phyloP scores from a whole-genome alignment of 2,888 invertebrate genomes.

The Drosophila anceps region DNA sequence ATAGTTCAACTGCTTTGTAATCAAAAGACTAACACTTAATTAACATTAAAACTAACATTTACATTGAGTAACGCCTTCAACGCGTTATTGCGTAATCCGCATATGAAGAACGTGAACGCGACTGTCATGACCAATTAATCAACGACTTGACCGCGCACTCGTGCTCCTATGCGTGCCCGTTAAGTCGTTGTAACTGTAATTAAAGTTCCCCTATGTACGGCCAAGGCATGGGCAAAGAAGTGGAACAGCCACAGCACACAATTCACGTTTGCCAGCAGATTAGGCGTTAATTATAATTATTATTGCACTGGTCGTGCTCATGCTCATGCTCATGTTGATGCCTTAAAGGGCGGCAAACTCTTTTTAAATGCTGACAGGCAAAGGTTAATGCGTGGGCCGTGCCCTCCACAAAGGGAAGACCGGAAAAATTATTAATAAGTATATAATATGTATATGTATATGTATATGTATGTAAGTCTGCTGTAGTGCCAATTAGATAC shows the following conservation, averaged over 20 bases:
- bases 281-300: conserved; percentile 69
- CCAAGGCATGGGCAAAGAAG: conserved; percentile 12
- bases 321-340: conserved; percentile 19
- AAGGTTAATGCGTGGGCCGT: conserved; percentile 64
- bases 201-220: conserved; percentile 53
- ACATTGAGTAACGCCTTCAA: conserved; percentile 39
- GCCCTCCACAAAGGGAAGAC: conserved; percentile 32
- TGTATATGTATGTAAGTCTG: no score
- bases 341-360: conserved; percentile 48
- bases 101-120: conserved; percentile 30
- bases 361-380: conserved; percentile 40
- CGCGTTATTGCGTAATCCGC: conserved; percentile 56
- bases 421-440: conserved; percentile 52
- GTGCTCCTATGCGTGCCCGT: conserved; percentile 34
- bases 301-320: conserved; percentile 36
- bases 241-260: conserved; percentile 29
- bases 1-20: neutral
- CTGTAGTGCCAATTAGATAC: conserved; percentile 64
- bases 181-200: conserved; percentile 64
- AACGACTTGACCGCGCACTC: conserved; percentile 48
- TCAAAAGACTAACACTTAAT: conserved; percentile 3
- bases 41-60: conserved; percentile 6
- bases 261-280: conserved; percentile 47
- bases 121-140: conserved; percentile 67
- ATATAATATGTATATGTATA: no score